Evolutionary conservation across 2,888 invertebrate species (phyloP).

Genomic region (Folsomia manolachei): DNA sequence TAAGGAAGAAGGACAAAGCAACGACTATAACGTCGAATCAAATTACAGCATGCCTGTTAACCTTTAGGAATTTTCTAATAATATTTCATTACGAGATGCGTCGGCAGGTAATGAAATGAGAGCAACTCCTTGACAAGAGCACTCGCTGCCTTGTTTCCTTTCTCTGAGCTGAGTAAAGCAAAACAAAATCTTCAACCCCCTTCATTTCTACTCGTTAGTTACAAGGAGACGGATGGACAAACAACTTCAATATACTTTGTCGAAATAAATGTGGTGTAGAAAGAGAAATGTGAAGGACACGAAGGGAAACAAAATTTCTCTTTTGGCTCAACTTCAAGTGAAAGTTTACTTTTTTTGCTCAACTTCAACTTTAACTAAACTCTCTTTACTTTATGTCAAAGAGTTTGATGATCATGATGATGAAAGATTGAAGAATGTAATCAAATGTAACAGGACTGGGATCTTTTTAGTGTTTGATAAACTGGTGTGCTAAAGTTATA

Average conservation of each 20-base stretch:
- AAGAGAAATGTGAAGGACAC: background rate
- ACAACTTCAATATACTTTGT: too few species aligned
- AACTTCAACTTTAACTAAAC: background rate
- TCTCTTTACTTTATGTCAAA: background rate
- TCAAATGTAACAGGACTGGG: background rate
- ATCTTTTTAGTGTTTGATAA: too few species aligned
- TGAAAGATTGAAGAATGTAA: constrained; percentile 4
- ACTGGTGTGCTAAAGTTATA: too few species aligned
- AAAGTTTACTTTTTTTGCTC: background rate
- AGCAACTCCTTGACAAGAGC: background rate
- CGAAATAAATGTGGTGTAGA: background rate
- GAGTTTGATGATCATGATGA: background rate
- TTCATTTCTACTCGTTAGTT: background rate
- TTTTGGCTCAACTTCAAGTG: too few species aligned
- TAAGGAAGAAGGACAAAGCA: too few species aligned
- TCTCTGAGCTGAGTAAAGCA: too few species aligned
- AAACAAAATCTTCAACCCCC: background rate
- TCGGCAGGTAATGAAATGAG: constrained; percentile 19
- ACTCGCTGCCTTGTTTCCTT: background rate
- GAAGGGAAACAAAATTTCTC: background rate
- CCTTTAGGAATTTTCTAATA: constrained; percentile 46
- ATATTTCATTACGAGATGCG: constrained; percentile 2
- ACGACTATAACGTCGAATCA: constrained; percentile 21
- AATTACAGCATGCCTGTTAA: constrained; percentile 44
- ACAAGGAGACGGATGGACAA: too few species aligned